Percentiles rank a stretch among this genome's conserved stretches.
Conservation (phyloP, 2,797 vertebrate species). For the Todus mexicanus region DNA sequence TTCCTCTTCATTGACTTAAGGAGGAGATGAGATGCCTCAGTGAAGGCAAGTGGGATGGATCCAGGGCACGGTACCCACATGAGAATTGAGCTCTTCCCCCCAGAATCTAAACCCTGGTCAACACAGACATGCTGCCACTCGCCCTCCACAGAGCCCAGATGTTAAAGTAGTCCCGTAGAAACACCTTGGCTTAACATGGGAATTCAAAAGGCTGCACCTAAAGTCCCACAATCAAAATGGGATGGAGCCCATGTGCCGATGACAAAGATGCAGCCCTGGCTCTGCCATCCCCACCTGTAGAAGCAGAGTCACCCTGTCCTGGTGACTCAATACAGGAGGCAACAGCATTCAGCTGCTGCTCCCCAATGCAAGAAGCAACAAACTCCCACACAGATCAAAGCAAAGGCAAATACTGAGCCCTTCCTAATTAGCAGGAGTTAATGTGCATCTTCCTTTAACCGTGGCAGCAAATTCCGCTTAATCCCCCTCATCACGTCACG, state of each 20-base stretch:
- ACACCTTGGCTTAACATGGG: background rate
- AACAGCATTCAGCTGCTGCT: background rate
- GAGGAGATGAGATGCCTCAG: background rate
- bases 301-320: background rate
- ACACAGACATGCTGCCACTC: background rate
- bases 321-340: background rate
- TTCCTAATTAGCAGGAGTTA: background rate
- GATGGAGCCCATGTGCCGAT: background rate
- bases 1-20: background rate
- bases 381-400: background rate
- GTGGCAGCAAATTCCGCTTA: constrained; percentile 28
- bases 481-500: background rate
- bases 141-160: background rate
- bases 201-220: background rate
- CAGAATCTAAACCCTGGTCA: background rate
- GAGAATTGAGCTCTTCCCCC: background rate
- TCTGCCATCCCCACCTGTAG: background rate
- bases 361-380: background rate
- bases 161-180: background rate
- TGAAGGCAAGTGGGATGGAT: background rate
- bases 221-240: rapidly evolving
- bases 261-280: rapidly evolving
- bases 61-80: background rate
- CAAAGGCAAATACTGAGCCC: background rate
- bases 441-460: background rate